phyloP scores from a whole-genome alignment of 2,113 vertebrate species.

The Mobula birostris region DNA sequence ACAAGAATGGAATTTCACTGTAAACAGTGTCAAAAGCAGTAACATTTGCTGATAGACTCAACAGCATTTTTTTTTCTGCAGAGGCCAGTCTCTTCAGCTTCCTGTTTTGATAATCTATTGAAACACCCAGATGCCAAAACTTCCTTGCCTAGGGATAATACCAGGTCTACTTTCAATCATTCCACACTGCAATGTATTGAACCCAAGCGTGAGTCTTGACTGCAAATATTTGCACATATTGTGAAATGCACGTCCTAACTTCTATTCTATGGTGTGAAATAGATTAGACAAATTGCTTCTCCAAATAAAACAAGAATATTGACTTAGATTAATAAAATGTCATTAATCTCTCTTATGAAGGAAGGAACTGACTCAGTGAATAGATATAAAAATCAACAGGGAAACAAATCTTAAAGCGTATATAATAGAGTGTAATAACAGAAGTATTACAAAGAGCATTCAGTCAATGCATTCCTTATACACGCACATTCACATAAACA shows the following conservation, averaged over 20 bases:
- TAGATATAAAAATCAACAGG: neutral
- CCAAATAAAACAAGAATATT: neutral
- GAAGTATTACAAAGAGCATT: no score
- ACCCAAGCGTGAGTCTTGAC: neutral
- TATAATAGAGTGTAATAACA: no score
- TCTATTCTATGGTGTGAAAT: neutral
- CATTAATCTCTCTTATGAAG: neutral
- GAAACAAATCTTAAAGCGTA: neutral
- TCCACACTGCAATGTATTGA: neutral
- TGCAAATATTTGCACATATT: neutral
- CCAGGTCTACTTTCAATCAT: neutral
- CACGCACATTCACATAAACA: no score
- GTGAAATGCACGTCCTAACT: neutral
- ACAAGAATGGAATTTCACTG: slow-evolving; percentile 38
- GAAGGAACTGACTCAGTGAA: neutral
- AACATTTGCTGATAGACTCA: neutral
- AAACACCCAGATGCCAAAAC: neutral
- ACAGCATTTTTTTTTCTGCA: neutral
- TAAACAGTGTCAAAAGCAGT: neutral
- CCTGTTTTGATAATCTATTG: neutral
- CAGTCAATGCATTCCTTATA: no score
- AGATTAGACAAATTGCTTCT: neutral
- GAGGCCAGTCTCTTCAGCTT: neutral
- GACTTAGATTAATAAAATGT: neutral
- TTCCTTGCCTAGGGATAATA: neutral